Evolutionary conservation across 2,888 invertebrate genomes (phyloP), one percentile per base, ranked within the genome.

Genomic region (Acleris cristana): DNA sequence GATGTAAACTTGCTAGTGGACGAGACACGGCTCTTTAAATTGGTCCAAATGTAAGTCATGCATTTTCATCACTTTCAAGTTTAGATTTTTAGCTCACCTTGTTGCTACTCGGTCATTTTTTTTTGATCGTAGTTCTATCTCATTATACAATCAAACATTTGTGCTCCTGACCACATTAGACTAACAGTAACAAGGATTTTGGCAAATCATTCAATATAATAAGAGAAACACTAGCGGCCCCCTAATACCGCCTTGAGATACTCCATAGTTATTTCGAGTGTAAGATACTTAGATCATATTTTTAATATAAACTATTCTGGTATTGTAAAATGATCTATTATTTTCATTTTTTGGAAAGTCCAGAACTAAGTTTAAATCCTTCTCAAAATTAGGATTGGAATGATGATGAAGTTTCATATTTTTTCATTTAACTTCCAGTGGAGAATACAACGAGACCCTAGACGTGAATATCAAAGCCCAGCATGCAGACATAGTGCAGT

Each of bases 401-500:
- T 30, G 7, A 30, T 30, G 16, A 45, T 45, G 6, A n/a, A 45
- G 2, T 12, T 45, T n/a, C 48, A 48, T 54, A 26, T 48, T 40
- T 21, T 23, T 26, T 26, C 16, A 48, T 16, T 34, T 57, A 58
- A 55, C 34, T 58, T 85, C 34, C 85, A 94, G 94, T 34, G 89
- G 93, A 54, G 86, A 88, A 79, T 87, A 87, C 77, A 85, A 87
- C 74, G 81, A 87, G 44, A 85, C 88, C 64, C 78, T 94, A 0
- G 85, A 80, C 62, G 83, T 96, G 53, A 84, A 85, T n/a, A 88
- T 96, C 23, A 84, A 93, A 48, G 90, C 94, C 51, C 95, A 96
- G 76, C 96, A 96, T 77, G 84, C 93, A 0, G 95, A 95, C 74
- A 93, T 96, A 71, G 86, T 95, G 5, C 91, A 93, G 73, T 81